These are phyloP conservation scores for Philotrypesis tridentata DNA, from an alignment of 1,140 invertebrate species.

Conservation along the genomic window DNA sequence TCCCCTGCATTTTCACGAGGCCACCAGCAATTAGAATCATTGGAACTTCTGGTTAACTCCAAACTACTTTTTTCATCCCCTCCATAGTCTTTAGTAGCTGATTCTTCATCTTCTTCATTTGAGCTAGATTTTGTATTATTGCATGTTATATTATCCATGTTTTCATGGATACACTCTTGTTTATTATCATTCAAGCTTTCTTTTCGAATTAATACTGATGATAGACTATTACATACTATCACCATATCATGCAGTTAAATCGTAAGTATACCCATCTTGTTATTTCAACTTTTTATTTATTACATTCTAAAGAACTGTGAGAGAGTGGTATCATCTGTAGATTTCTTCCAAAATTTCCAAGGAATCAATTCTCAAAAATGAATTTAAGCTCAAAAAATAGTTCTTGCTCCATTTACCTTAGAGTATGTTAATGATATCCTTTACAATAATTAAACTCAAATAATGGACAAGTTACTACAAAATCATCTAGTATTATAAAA, in stretches of 20 bases:
- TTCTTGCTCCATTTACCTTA: background rate
- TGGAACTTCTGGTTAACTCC: conserved; percentile 6
- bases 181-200: background rate
- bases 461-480: background rate
- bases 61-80: conserved; percentile 15
- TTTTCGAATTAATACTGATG: background rate
- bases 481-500: background rate
- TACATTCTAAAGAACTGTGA: background rate
- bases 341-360: background rate
- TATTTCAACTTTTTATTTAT: background rate
- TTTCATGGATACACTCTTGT: background rate
- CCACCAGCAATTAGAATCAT: conserved; percentile 41
- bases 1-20: conserved; percentile 24
- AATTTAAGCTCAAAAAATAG: background rate
- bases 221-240: conserved; percentile 10
- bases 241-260: conserved; percentile 14
- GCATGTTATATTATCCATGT: conserved; percentile 33
- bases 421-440: background rate
- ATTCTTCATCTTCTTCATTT: background rate
- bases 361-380: background rate
- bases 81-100: conserved; percentile 7
- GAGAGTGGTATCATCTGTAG: background rate
- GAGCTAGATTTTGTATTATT: conserved; percentile 12
- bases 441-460: background rate
- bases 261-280: background rate